Conservation (phyloP, 1,140 invertebrate genomes). For the Apocrypta bakeri region DNA sequence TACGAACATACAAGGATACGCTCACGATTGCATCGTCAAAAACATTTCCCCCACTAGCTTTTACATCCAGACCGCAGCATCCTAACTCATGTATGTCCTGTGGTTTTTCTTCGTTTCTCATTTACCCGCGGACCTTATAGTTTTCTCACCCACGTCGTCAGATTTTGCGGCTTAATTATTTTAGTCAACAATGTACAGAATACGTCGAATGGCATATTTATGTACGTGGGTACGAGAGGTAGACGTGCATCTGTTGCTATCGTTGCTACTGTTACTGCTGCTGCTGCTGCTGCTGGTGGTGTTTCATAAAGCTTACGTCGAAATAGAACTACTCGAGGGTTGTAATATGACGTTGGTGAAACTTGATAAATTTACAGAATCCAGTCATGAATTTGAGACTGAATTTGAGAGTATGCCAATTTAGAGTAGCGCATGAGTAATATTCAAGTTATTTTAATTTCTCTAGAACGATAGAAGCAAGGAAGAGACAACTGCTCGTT, state of each 20-base stretch:
- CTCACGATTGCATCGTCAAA: background rate
- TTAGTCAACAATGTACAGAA: background rate
- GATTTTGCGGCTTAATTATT: conserved; percentile 18
- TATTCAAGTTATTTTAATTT: too few species aligned
- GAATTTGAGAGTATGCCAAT: too few species aligned
- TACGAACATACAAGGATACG: background rate
- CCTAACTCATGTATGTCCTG: background rate
- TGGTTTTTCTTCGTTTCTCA: background rate
- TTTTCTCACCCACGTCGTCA: background rate
- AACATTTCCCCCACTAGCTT: background rate
- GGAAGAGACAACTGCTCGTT: too few species aligned
- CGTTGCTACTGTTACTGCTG: too few species aligned
- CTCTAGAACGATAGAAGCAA: too few species aligned
- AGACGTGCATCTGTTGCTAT: background rate
- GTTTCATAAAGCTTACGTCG: too few species aligned
- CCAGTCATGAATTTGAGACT: too few species aligned
- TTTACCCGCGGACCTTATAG: background rate
- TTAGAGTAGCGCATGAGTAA: too few species aligned
- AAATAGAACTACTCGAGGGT: too few species aligned
- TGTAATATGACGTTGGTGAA: too few species aligned
- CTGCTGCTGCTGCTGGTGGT: too few species aligned
- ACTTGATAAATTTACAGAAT: too few species aligned
- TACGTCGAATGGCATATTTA: background rate
- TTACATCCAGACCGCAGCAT: background rate
- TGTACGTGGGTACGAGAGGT: background rate